Evolutionary conservation across 2,797 vertebrate species (phyloP).

Genomic region (Carduelis carduelis): DNA sequence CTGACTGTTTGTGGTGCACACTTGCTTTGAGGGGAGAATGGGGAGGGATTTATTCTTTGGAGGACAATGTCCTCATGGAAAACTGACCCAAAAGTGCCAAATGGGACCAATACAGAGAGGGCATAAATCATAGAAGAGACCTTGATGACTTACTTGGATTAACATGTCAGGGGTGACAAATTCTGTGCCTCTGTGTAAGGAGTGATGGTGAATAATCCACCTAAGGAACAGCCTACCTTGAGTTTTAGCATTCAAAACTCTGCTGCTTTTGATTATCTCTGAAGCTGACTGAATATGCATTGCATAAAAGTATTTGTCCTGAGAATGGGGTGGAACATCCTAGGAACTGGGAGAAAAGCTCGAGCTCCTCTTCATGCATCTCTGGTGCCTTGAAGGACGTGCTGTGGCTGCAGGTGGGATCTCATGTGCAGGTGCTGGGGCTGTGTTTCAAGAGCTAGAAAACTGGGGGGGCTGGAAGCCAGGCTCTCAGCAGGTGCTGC

Average conservation of each 20-base stretch:
- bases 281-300: neutral
- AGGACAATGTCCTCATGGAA: neutral
- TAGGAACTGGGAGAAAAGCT: neutral
- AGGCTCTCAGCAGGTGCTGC: neutral
- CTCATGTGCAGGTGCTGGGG: neutral
- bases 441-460: neutral
- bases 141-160: neutral
- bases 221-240: neutral
- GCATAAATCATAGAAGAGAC: neutral
- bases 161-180: neutral
- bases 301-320: neutral
- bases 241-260: neutral
- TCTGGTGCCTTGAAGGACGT: too few relatives aligned
- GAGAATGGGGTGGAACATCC: neutral
- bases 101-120: neutral
- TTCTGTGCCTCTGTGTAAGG: neutral
- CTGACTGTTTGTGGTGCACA: rapidly evolving
- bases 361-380: rapidly evolving
- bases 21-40: neutral
- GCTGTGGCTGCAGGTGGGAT: neutral
- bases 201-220: neutral
- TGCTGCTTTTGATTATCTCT: neutral
- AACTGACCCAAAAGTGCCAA: neutral
- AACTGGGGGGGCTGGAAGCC: rapidly evolving
- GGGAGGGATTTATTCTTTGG: neutral